phyloP scores from a whole-genome alignment of 2,797 vertebrate species.

The Hipposideros larvatus region DNA sequence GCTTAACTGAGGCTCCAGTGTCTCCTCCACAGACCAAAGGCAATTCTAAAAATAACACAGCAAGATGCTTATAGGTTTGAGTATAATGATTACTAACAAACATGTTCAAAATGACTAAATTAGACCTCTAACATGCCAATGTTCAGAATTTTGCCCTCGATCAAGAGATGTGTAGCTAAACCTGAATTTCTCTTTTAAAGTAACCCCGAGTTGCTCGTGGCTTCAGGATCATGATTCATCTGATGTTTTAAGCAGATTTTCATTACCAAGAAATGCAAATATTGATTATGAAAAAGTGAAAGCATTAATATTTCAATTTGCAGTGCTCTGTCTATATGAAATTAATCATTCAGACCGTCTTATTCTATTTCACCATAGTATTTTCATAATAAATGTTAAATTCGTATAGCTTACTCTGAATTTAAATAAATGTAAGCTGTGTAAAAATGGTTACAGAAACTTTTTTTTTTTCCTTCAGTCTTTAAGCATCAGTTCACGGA shows the following conservation, averaged over 20 bases:
- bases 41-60: conserved; percentile 62
- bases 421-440: conserved; percentile 50
- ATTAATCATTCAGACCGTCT: conserved; percentile 70
- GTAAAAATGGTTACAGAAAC: conserved; percentile 10
- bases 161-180: conserved; percentile 25
- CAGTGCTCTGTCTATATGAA: conserved; percentile 59
- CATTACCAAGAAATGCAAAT: conserved; percentile 76
- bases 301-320: conserved; percentile 76
- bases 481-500: neutral
- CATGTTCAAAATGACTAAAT: conserved; percentile 11
- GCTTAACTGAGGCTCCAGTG: neutral
- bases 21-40: conserved; percentile 21
- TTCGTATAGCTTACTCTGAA: conserved; percentile 51
- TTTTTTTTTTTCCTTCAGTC: neutral
- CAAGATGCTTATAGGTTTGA: neutral
- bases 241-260: conserved; percentile 69
- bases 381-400: conserved; percentile 75
- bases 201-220: neutral
- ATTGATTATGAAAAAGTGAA: conserved; percentile 75
- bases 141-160: conserved; percentile 55
- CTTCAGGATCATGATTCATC: conserved; percentile 59
- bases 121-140: neutral
- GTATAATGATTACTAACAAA: conserved; percentile 13
- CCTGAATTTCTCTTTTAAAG: conserved; percentile 60
- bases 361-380: conserved; percentile 61